Evolutionary conservation across 2,113 vertebrate genomes (phyloP), one percentile per base, ranked within the genome.

Genomic region (Chascanopsetta lugubris): DNA sequence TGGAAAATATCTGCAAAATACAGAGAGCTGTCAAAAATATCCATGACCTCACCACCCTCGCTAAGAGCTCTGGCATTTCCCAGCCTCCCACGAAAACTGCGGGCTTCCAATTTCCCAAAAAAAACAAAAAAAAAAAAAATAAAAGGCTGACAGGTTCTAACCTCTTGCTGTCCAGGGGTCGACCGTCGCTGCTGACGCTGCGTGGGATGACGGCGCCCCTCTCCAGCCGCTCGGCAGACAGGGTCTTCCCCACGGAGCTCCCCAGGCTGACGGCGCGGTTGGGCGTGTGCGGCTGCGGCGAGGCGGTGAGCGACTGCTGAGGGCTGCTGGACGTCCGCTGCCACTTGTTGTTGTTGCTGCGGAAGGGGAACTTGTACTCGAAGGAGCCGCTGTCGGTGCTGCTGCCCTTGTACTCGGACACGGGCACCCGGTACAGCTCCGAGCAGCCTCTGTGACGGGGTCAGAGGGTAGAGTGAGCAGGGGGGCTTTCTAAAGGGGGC

Each of bases 351-450:
- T 93, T 92, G 89, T 97, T 98, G 89, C 94, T 97, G 78, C 96
- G 93, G 92, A 98, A 98, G 32, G 97, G 97, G 85, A 98, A 98
- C 89, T 99, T 99, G 92, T 97, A 96, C 24, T 99, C 97, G 1
- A 95, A 99, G 0, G 97, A 87, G 79, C 97, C 93, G 13, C 94
- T 94, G 32, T 98, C 97, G 0, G 93, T 81, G 77, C 88, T 91
- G 82, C 88, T 90, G 82, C 96, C 88, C 83, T 98, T 99, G 88
- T 98, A 99, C 30, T 99, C 97, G 29, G 95, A 94, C 77, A 95
- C 94, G 0, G 97, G 96, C 92, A 94, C 90, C 42, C 96, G 95
- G 76, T 94, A 96, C 59, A 95, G 93, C 93, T 99, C 97, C 0
- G 97, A 97, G 77, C 94, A 98, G 71, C 97, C 96, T 91, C 97